Conservation (phyloP, 2,888 invertebrate genomes). For the Anticlea derivata region DNA sequence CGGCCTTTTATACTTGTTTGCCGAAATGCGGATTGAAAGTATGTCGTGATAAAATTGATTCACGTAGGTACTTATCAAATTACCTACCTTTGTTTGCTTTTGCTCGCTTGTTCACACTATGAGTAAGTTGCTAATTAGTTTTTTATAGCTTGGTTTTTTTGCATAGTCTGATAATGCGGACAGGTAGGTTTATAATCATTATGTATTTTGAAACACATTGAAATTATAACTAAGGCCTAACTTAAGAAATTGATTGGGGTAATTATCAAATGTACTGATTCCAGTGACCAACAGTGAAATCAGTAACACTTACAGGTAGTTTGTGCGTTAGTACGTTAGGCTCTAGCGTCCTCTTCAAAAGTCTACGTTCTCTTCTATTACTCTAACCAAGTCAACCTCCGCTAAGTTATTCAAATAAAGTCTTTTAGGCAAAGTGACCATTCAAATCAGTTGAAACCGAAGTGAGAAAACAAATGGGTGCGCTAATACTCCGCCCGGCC, state of each 20-base stretch:
- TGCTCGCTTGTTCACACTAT: background rate
- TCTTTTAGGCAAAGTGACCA: constrained; percentile 58
- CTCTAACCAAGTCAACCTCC: background rate
- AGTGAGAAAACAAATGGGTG: constrained; percentile 75
- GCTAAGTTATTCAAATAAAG: constrained; percentile 34
- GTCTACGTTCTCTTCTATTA: background rate
- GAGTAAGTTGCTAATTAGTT: background rate
- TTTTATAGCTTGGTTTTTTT: background rate
- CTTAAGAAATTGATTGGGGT: too few species aligned
- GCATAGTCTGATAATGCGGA: background rate
- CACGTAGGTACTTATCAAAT: constrained; percentile 20
- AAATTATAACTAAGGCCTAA: background rate
- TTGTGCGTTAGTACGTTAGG: too few species aligned
- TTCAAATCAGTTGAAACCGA: constrained; percentile 65
- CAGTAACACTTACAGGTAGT: too few species aligned
- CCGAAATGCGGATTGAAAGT: constrained; percentile 27
- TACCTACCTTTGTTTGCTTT: constrained; percentile 19
- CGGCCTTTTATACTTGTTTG: constrained; percentile 31
- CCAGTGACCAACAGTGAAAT: too few species aligned
- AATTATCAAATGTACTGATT: too few species aligned
- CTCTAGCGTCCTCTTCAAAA: background rate
- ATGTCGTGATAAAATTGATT: constrained; percentile 24
- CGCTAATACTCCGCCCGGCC: constrained; percentile 79
- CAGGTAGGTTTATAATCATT: too few species aligned
- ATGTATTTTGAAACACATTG: too few species aligned